phyloP scores from a whole-genome alignment of 2,113 vertebrate genomes.

The Epinephelus cyanopodus region DNA sequence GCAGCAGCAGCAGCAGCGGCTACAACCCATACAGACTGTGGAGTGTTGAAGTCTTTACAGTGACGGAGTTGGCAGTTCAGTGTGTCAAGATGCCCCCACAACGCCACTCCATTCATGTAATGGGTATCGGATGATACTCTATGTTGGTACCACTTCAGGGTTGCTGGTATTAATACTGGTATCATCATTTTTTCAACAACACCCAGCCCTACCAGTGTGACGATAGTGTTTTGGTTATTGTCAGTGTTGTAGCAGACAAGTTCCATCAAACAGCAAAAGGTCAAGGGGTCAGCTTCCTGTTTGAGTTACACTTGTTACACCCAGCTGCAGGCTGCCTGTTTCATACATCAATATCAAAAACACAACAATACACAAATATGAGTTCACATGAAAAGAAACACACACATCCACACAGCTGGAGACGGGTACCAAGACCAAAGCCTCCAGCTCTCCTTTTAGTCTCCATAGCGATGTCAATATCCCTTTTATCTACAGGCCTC shows the following conservation, averaged over 20 bases:
- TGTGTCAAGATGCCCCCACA: no score
- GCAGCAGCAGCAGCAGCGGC: no score
- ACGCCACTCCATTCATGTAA: no score
- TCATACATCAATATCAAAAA: constrained; percentile 33
- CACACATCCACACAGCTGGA: constrained; percentile 7
- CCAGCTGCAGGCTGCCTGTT: constrained; percentile 7
- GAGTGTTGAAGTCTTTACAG: no score
- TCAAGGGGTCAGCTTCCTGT: constrained; percentile 18
- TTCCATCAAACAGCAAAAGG: constrained; percentile 15
- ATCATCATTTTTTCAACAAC: no score
- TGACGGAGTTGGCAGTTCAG: no score
- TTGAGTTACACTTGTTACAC: constrained; percentile 7
- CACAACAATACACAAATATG: constrained; percentile 20
- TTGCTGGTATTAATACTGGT: no score
- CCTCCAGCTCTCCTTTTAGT: constrained; percentile 67
- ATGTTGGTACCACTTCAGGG: no score
- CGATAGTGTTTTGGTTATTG: background rate
- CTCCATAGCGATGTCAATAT: constrained; percentile 75
- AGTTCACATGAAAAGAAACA: constrained; percentile 40
- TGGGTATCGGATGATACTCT: no score
- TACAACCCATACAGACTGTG: no score
- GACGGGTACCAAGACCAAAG: constrained; percentile 46
- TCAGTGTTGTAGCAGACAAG: background rate
- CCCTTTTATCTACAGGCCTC: constrained; percentile 73
- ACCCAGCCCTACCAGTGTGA: no score